Base-by-base conservation (phyloP, 2,797 vertebrate genomes). In the Carduelis carduelis region DNA sequence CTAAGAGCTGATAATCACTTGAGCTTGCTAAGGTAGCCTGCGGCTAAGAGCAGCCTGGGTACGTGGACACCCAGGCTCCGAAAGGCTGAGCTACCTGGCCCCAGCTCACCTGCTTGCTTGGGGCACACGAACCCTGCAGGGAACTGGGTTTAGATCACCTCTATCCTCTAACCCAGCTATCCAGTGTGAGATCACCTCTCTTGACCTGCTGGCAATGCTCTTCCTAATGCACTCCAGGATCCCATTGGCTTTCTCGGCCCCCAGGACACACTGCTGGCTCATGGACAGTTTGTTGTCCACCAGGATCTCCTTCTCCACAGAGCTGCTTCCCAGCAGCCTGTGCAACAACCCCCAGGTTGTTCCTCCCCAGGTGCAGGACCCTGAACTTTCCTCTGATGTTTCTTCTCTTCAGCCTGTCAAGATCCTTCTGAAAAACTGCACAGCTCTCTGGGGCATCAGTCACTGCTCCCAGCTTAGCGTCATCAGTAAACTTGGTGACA, bases 141-240 rank as follows among this genome's bases (percentile, higher is more conserved):
- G 14, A 39, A 14, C 37, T 10, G 37, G 37, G 37, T 37, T 37
- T 37, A 37, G 37, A 37, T 37, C 37, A 10, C 37, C 37, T 37
- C 37, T 37, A 37, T 37, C 37, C 37, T 37, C 37, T 37, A 37
- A 37, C 37, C 39, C 39, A 39, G 39, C 39, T 39, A 39, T 39
- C 39, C 6, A 3, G 14, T 39, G 14, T 14, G 14, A 15, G 17
- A 63, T 63, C 34, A 11, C 32, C 12, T 26, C 49, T 2, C 27
- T 55, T 0, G 0, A 7, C 10, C 22, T 70, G 4, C 35, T 1
- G 12, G 15, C 35, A 71, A 7, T 56, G 43, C 22, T 49, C 3
- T 87, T 56, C 10, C 43, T n/a, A 27, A 3, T 13, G 18, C 4
- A 30, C 10, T 1, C 7, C 18, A 43, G 35, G 19, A 17, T 56